phyloP scores from a whole-genome alignment of 2,888 invertebrate genomes.

The Buathra laborator region DNA sequence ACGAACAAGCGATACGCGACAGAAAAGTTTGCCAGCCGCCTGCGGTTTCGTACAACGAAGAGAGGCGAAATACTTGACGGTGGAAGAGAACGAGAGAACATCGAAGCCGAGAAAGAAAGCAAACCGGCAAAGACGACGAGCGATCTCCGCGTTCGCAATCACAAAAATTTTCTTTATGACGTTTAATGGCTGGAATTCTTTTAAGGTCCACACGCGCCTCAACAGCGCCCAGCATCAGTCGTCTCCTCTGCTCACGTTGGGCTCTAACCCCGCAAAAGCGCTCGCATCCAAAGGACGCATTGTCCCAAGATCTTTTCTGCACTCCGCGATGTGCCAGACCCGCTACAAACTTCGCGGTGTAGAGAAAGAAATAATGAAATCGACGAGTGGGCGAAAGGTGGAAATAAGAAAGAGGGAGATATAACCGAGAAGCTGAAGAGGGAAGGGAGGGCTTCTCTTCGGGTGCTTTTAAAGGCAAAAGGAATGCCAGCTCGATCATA shows the following conservation, averaged over 20 bases:
- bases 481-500: slow-evolving; percentile 83
- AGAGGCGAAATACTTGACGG: not conserved
- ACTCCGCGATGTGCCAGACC: slow-evolving; percentile 11
- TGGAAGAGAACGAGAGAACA: slow-evolving; percentile 15
- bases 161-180: slow-evolving; percentile 83
- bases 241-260: not conserved
- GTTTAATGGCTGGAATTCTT: slow-evolving; percentile 83
- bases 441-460: slow-evolving; percentile 64
- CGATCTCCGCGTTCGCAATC: slow-evolving; percentile 73
- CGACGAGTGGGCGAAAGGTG: slow-evolving; percentile 21
- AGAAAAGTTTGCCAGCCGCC: slow-evolving; percentile 46
- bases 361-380: slow-evolving; percentile 44
- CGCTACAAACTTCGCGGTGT: slow-evolving; percentile 19
- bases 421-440: slow-evolving; percentile 1
- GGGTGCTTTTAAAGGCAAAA: slow-evolving; percentile 79
- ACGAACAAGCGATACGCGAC: slow-evolving; percentile 41
- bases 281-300: slow-evolving; percentile 52
- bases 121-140: slow-evolving; percentile 49
- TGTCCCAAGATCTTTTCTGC: slow-evolving; percentile 48
- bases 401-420: slow-evolving; percentile 35
- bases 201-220: slow-evolving; percentile 68
- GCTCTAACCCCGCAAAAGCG: slow-evolving; percentile 1
- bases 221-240: slow-evolving; percentile 22
- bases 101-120: slow-evolving; percentile 1
- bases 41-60: slow-evolving; percentile 35